These are phyloP conservation scores for Cydia strobilella DNA, from an alignment of 1,140 invertebrate species.

Conservation along the genomic window DNA sequence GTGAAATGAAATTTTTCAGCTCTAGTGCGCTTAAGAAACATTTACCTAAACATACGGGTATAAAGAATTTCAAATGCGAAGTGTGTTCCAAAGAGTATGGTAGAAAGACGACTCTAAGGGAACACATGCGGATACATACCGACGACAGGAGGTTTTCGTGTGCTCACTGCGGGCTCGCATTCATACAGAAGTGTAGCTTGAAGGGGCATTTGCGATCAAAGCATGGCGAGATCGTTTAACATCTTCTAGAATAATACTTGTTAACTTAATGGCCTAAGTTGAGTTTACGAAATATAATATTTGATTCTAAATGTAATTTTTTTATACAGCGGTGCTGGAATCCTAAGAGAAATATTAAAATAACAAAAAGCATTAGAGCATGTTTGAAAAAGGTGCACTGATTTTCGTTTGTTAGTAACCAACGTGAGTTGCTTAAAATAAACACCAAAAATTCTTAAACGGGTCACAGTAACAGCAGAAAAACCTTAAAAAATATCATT, in stretches of 20 bases:
- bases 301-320: background rate
- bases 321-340: background rate
- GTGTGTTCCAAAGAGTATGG: slow-evolving; percentile 84
- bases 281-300: background rate
- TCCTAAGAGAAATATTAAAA: slow-evolving; percentile 1
- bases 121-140: slow-evolving; percentile 81
- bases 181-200: slow-evolving; percentile 68
- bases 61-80: slow-evolving; percentile 85
- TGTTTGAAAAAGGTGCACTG: too few species aligned
- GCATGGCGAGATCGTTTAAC: slow-evolving; percentile 76
- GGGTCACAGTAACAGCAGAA: background rate
- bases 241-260: slow-evolving; percentile 36
- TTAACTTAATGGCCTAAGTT: background rate
- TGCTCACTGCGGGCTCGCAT: slow-evolving; percentile 63
- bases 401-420: background rate
- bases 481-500: background rate
- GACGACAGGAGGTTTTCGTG: slow-evolving; percentile 70
- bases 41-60: slow-evolving; percentile 83
- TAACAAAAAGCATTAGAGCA: background rate
- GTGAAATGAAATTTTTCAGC: slow-evolving; percentile 78
- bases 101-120: slow-evolving; percentile 77
- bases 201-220: slow-evolving; percentile 63
- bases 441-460: background rate
- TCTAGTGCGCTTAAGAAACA: slow-evolving; percentile 77
- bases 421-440: background rate